A percentile compares a stretch with the other conserved stretches of the same genome.
These are phyloP conservation scores for Macrostomum lignano DNA, from an alignment of 1,140 invertebrate genomes.

Conservation along the genomic window DNA sequence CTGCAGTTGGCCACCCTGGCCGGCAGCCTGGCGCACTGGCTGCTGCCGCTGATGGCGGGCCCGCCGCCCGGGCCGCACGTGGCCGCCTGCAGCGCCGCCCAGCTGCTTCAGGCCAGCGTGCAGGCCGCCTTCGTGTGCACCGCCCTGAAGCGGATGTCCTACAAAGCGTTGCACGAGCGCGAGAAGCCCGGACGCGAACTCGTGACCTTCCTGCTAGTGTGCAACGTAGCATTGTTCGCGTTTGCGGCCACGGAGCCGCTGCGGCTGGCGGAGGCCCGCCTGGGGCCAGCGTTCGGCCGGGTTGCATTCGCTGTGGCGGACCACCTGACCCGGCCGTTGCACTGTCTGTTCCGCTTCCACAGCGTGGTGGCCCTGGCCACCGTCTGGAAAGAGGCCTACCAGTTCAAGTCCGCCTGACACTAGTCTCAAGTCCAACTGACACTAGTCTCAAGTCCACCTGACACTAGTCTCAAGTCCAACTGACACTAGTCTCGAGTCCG, in stretches of 20 bases:
- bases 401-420: constrained; percentile 6
- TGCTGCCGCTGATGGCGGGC: constrained; percentile 68
- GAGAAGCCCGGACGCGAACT: constrained; percentile 73
- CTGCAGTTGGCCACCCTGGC: constrained; percentile 60
- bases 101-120: constrained; percentile 59
- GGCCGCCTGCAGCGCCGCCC: constrained; percentile 15
- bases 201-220: constrained; percentile 70
- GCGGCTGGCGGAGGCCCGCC: constrained; percentile 12
- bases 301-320: constrained; percentile 16
- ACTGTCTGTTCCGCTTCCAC: constrained; percentile 19
- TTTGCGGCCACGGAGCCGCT: constrained; percentile 16
- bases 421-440: too few relatives aligned
- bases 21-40: constrained; percentile 60
- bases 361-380: constrained; percentile 19
- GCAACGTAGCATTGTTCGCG: constrained; percentile 35
- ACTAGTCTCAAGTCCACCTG: too few relatives aligned
- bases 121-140: constrained; percentile 49
- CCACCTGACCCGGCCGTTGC: constrained; percentile 15
- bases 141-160: constrained; percentile 41
- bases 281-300: constrained; percentile 13
- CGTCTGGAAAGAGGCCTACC: constrained; percentile 21
- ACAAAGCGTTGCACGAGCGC: constrained; percentile 57
- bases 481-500: too few relatives aligned
- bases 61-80: constrained; percentile 13
- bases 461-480: too few relatives aligned